Evolutionary conservation across 1,140 invertebrate genomes (phyloP).

Genomic region (Marisa cornuarietis): DNA sequence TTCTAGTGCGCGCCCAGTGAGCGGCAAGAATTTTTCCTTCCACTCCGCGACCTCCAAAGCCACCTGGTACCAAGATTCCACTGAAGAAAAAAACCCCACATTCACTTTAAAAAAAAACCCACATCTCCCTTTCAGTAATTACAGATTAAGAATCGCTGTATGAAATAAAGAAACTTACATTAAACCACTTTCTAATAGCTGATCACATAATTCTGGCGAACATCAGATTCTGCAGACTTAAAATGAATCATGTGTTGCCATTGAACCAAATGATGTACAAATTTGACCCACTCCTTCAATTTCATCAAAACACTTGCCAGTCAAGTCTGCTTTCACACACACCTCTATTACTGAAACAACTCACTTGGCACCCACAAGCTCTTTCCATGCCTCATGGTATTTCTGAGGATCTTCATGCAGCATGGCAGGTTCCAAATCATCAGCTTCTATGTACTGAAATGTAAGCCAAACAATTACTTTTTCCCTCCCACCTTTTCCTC

Average conservation of each 20-base stretch:
- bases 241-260: not conserved
- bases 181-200: no score
- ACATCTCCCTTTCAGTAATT: no score
- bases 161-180: no score
- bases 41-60: constrained; percentile 94
- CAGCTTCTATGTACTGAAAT: constrained; percentile 88
- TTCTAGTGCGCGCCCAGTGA: constrained; percentile 89
- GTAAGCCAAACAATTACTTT: not conserved
- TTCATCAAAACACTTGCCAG: not conserved
- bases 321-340: not conserved
- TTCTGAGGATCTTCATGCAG: constrained; percentile 79
- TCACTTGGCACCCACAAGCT: constrained; percentile 87
- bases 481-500: no score
- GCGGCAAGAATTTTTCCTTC: constrained; percentile 96
- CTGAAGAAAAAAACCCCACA: constrained; percentile 31
- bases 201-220: no score
- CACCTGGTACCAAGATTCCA: constrained; percentile 95
- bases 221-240: not conserved
- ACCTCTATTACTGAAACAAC: constrained; percentile 33
- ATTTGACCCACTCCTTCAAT: not conserved
- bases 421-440: constrained; percentile 83
- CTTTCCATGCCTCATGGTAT: constrained; percentile 94
- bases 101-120: no score
- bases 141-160: no score
- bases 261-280: not conserved